Conservation (phyloP, 2,888 invertebrate species). For the Elysia crispata region DNA sequence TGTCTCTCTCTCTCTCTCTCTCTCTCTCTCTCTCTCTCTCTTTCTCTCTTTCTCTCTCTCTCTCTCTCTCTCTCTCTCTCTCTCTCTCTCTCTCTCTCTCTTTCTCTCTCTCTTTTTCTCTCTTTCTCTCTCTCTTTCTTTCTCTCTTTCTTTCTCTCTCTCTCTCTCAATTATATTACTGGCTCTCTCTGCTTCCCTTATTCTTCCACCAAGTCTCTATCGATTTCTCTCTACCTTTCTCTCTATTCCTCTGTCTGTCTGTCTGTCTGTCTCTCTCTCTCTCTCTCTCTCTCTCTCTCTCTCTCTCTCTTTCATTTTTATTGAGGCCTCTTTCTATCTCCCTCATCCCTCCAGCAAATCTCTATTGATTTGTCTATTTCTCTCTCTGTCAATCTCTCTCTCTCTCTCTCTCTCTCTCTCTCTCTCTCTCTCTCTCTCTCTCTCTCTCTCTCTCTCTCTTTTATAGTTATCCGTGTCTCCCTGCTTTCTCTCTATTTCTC, state of each 20-base stretch:
- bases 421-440: slow-evolving; percentile 11
- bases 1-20: not conserved
- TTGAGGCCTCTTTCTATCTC: too few species aligned
- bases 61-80: not conserved
- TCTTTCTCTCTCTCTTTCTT: not conserved
- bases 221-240: slow-evolving; percentile 1
- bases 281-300: too few species aligned
- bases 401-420: slow-evolving; percentile 19
- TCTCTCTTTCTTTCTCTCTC: slow-evolving; percentile 17
- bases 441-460: too few species aligned
- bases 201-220: too few species aligned
- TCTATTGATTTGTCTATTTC: not conserved
- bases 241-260: slow-evolving; percentile 3
- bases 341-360: not conserved
- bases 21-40: not conserved
- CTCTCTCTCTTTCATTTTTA: too few species aligned
- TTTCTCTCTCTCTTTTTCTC: slow-evolving; percentile 2
- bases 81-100: not conserved
- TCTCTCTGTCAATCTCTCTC: slow-evolving; percentile 12
- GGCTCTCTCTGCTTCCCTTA: too few species aligned
- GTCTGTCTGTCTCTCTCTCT: not conserved
- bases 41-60: not conserved
- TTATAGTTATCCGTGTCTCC: too few species aligned
- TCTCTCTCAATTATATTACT: too few species aligned
- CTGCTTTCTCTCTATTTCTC: too few species aligned